Evolutionary conservation across 2,113 vertebrate species (phyloP), one percentile per base, ranked within the genome.

Genomic region (Pterophyllum scalare): DNA sequence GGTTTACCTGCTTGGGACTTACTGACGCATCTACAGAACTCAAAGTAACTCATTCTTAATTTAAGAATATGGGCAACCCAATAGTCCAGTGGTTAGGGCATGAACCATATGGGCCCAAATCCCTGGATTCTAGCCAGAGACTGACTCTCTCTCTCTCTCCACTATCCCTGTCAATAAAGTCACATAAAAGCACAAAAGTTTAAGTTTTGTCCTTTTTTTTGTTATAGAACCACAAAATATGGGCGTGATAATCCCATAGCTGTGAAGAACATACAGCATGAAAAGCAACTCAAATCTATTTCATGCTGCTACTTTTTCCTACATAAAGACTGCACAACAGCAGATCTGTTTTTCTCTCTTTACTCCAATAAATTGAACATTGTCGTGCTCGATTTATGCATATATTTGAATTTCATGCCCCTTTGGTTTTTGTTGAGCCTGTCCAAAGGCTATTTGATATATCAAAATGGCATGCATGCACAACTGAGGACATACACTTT

Each of bases 301-400:
- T 78, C 43, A 54, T 62, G 54, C 49, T 56, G 57, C 62, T 22
- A 4, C 28, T 24, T 26, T 38, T 60, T 40, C 19, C 80, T 20
- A 17, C 40, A 74, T 26, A 43, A 24, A 78, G n/a, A 58, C 35
- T 26, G 8, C 10, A 8, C 59, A 59, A 17, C 35, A 52, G 11
- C 57, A 40, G 19, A 75, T 56, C 26, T 14, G 56, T 64, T 62
- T 80, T 83, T 83, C 33, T 43, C 15, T 54, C 54, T 61, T 79
- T 59, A 12, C 22, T 79, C 60, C 24, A 20, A 14, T n/a, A 70
- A 79, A 81, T 76, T 43, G 22, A 35, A 17, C 62, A 35, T 72
- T 74, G 82, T 82, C 46, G 22, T 43, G 87, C 46, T 75, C 46
- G 54, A 59, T 89, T 80, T 77, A 7, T 72, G 67, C 43, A 40